Base-by-base conservation (phyloP, 2,888 invertebrate species). In the Halictus quadricinctus region DNA sequence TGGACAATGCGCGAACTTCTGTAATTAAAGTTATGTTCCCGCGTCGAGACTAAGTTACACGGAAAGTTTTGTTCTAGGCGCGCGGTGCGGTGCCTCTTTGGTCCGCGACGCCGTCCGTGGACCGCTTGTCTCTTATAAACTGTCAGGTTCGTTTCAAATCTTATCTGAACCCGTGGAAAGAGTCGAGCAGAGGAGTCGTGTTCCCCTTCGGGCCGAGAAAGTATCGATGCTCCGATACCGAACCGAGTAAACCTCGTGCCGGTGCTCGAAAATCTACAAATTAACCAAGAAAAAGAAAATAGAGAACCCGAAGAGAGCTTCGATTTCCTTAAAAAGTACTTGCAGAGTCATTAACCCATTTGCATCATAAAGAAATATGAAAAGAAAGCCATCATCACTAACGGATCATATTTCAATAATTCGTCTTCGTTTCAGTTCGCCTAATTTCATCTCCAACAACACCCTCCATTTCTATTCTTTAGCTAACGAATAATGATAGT, bases 1-100 rank as follows among this genome's bases (percentile, higher is more conserved):
- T 92, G 92, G 93, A 94, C 94, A 94, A 94, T 93, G 91, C 92
- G 80, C 90, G 84, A 94, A 94, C 94, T 94, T 94, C 92, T 90
- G 92, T 93, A 93, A 93, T 94, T 94, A 94, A 93, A 94, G 94
- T 94, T 94, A 93, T 90, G 90, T 87, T 90, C 90, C 88, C 88
- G 85, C 83, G 90, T 87, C 88, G 85, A 84, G 89, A 89, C 88
- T 86, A 91, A 93, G 89, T 93, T 93, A 88, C 88, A 83, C 79
- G 79, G 79, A 92, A 77, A 93, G 91, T 92, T 92, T 85, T 85
- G n/a, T 66, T 66, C 25, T 66, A 43, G n/a, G 64, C 64, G 15
- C 25, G 25, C 64, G 29, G 64, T 64, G 6, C 25, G 50, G 60
- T 72, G 48, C 54, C 77, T 85, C 84, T 80, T 85, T 50, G 76